phyloP scores from a whole-genome alignment of 92 coral and sea anemone genomes.

The Zoanthus gigantus region DNA sequence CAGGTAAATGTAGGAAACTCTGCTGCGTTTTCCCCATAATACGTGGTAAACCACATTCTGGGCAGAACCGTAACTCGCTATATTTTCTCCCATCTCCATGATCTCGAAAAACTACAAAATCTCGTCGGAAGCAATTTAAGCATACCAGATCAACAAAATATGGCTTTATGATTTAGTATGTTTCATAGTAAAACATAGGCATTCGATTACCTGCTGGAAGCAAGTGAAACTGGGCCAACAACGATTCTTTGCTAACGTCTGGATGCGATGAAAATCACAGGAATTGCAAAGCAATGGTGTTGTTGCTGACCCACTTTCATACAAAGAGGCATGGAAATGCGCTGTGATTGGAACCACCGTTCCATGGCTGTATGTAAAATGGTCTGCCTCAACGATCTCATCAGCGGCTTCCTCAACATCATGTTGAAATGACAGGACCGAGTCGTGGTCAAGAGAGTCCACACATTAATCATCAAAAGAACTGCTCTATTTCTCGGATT shows the following conservation, averaged over 20 bases:
- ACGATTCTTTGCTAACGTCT: constrained; percentile 50
- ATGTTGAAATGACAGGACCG: too few relatives aligned
- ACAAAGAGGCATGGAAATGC: constrained; percentile 13
- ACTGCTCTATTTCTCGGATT: too few relatives aligned
- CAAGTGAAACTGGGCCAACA: constrained; percentile 28
- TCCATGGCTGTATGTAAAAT: neutral
- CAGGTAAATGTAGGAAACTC: constrained; percentile 35
- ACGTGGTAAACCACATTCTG: constrained; percentile 29
- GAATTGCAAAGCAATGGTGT: constrained; percentile 51
- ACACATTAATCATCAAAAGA: too few relatives aligned
- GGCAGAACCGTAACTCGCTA: constrained; percentile 17
- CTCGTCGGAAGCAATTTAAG: constrained; percentile 51
- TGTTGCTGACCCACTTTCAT: constrained; percentile 6
- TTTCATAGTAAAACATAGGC: constrained; percentile 25
- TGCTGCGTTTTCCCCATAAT: constrained; percentile 1
- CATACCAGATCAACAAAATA: constrained; percentile 23
- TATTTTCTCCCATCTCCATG: constrained; percentile 12
- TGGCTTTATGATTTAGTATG: constrained; percentile 31
- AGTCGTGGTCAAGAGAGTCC: too few relatives aligned
- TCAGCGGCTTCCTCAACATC: too few relatives aligned
- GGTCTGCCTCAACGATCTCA: neutral
- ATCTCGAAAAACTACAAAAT: constrained; percentile 33
- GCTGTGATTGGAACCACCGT: neutral
- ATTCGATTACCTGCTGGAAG: constrained; percentile 5
- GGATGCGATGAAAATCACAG: constrained; percentile 57